Evolutionary conservation across 2,797 vertebrate species (phyloP), one percentile per base, ranked within the genome.

Genomic region (Erethizon dorsatum): DNA sequence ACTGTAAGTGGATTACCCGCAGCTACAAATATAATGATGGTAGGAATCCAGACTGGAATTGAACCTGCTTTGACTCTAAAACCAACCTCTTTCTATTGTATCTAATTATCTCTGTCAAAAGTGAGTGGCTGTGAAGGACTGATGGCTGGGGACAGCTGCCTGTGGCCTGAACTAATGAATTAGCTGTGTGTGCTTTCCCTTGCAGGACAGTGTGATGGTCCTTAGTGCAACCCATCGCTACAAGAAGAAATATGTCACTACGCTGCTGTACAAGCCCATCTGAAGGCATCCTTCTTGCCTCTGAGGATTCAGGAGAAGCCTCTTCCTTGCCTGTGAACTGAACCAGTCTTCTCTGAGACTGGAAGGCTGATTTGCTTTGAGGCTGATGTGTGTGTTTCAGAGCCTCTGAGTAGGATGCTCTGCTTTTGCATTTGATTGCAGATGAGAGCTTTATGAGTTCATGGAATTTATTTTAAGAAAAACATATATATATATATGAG

Each of bases 171-270:
- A 67, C 52, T 33, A 17, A 33, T 9, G 8, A 80, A 47, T 61
- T 15, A 88, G 57, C 26, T 50, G 59, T 6, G 0, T 86, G 1
- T 84, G 12, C 94, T 59, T 83, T 97, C 71, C 96, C 95, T 97
- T 52, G 2, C 98, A 99, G 99, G 99, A 99, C 2, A 99, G 99
- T 0, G 99, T 99, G 97, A 99, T 99, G 99, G 99, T 99, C 94
- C 99, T 99, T 73, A 99, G 99, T 52, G 99, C 99, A 6, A 99
- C 99, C 0, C 99, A 99, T 95, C 99, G 99, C 95, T 99, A 99
- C 98, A 99, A 99, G 99, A 99, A 99, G 99, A 99, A 99, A 96
- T 99, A 99, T 0, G 99, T 99, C 97, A 99, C 99, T 92, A 99
- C 99, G 0, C 98, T 99, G 87, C 98, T 99, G 0, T 99, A 99